Evolutionary conservation across 1,140 invertebrate species (phyloP).

Genomic region (Melanaphis sacchari): DNA sequence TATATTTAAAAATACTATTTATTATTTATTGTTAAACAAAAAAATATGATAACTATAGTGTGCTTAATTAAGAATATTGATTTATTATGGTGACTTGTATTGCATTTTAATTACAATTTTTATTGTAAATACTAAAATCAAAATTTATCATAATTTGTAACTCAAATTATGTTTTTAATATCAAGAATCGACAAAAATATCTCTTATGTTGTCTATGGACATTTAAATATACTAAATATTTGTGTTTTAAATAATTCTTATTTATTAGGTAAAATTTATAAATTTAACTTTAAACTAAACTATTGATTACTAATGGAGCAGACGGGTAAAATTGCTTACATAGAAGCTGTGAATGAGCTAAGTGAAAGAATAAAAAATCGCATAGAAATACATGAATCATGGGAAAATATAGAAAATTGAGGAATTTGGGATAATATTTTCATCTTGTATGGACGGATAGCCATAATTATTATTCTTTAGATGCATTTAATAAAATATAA

Average conservation of each 20-base stretch:
- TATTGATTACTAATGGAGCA: no score
- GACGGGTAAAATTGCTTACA: no score
- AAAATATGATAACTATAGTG: background rate
- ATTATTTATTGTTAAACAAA: background rate
- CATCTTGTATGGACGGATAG: background rate
- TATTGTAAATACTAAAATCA: background rate
- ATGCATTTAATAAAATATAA: background rate
- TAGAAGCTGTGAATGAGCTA: no score
- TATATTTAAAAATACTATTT: background rate
- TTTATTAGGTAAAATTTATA: background rate
- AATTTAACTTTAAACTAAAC: background rate
- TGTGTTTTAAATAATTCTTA: background rate
- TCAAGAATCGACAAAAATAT: background rate
- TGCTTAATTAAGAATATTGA: background rate
- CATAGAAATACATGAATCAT: no score
- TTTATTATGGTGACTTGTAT: background rate
- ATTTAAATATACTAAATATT: background rate
- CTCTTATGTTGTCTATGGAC: no score
- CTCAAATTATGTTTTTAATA: background rate
- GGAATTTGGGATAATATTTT: background rate
- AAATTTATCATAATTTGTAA: background rate
- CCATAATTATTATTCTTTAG: background rate
- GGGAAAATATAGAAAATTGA: no score
- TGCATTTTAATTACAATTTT: background rate
- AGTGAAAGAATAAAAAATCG: no score